These are phyloP conservation scores for Nudaria mundana DNA, from an alignment of 2,888 invertebrate genomes.

Conservation along the genomic window DNA sequence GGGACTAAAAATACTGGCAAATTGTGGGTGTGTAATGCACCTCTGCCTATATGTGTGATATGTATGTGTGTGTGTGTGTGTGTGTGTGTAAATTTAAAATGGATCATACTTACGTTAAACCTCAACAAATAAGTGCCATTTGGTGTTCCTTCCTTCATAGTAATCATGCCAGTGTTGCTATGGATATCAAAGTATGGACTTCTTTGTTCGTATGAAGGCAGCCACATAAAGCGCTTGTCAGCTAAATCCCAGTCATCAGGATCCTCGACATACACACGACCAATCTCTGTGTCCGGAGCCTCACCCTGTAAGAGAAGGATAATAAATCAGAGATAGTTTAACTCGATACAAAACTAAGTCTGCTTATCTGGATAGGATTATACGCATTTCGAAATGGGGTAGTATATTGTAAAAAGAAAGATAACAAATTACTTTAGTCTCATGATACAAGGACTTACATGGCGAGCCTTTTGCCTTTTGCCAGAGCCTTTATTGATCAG, in stretches of 20 bases:
- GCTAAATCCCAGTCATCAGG: conserved; percentile 98
- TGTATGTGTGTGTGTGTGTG: too few species aligned
- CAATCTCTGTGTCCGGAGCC: conserved; percentile 91
- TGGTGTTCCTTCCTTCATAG: conserved; percentile 88
- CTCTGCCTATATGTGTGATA: too few species aligned
- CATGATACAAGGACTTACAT: too few species aligned
- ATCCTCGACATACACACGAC: conserved; percentile 96
- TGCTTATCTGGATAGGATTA: too few species aligned
- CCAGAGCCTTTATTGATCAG: too few species aligned
- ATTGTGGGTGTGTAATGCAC: too few species aligned
- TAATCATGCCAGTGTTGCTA: conserved; percentile 91
- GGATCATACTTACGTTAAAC: conserved; percentile 85
- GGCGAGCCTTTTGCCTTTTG: too few species aligned
- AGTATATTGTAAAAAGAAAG: too few species aligned
- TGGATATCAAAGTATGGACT: conserved; percentile 88
- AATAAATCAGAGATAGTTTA: background rate
- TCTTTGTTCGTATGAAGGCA: conserved; percentile 67
- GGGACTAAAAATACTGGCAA: too few species aligned
- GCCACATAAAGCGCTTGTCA: conserved; percentile 93
- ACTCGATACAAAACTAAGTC: background rate
- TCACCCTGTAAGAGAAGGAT: conserved; percentile 79
- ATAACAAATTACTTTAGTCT: too few species aligned
- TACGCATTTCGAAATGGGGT: background rate
- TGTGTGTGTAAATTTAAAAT: too few species aligned
- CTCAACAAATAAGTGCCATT: conserved; percentile 88